Evolutionary conservation across 2,888 invertebrate genomes (phyloP), one percentile per base, ranked within the genome.

Genomic region (Agrotis segetum): DNA sequence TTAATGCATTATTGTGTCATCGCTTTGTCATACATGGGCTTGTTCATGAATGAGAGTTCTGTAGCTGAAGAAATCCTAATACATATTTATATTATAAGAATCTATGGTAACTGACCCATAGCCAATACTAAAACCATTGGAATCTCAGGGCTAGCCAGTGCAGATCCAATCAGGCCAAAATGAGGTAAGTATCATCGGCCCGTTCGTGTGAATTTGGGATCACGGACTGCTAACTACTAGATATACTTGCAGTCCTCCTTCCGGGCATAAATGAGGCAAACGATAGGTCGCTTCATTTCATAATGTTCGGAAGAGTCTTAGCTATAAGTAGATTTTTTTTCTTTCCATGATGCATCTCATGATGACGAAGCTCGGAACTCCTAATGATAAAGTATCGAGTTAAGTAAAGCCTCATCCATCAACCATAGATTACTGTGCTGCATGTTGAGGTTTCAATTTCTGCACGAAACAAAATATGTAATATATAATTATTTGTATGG

Each of bases 1-100:
- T 60, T 40, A 55, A 46, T 67, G 40, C 67, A 67, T 74, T 47
- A 74, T 59, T 52, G 58, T 73, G 67, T 73, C 74, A 67, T 74
- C 50, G 46, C 24, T 67, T 58, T 58, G 46, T 67, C 67, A 46
- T 13, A 47, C 46, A 74, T 19, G 9, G 9, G 24, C 7, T 17
- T 24, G 4, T 40, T 24, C 6, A 47, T 46, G 52, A 52, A 40
- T 24, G n/a, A 19, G n/a, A 19, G 17, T 65, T 49, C 9, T 44
- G 16, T 40, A 40, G 40, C 40, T 40, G 40, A 40, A 40, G 40
- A 40, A 40, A 40, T 40, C 0, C 1, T 40, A 9, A 40, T 40
- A n/a, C n/a, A n/a, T n/a, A n/a, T n/a, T n/a, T n/a, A n/a, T n/a
- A n/a, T n/a, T 11, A 50, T 14, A 52, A 3, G 21, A 21, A 21